These are phyloP conservation scores for Tadarida brasiliensis DNA, from an alignment of 2,797 vertebrate genomes.

Conservation along the genomic window DNA sequence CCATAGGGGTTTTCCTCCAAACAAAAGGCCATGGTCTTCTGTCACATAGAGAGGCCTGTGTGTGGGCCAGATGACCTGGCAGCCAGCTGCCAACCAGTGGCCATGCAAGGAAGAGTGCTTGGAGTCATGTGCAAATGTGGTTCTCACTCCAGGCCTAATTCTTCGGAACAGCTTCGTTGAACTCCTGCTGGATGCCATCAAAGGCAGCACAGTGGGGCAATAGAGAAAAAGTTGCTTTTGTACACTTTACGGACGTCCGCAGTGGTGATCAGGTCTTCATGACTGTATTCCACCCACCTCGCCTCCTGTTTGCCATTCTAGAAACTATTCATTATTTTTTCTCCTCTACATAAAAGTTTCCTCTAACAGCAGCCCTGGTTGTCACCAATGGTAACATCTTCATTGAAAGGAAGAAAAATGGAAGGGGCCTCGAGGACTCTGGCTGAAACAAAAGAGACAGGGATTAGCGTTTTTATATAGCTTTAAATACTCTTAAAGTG, in stretches of 20 bases:
- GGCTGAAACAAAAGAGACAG: background rate
- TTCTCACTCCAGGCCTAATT: background rate
- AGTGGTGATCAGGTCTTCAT: background rate
- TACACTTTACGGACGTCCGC: background rate
- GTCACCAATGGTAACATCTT: background rate
- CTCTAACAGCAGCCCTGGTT: background rate
- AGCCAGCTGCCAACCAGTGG: background rate
- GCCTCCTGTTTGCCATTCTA: background rate
- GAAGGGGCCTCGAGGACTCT: background rate
- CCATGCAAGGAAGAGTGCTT: accelerated
- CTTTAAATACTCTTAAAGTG: background rate
- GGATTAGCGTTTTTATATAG: background rate
- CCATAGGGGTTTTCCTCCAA: background rate
- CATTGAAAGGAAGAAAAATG: background rate
- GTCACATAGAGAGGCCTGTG: background rate
- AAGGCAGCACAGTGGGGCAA: background rate
- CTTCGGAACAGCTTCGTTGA: background rate
- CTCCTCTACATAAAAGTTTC: background rate
- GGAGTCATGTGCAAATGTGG: accelerated
- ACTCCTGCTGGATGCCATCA: background rate
- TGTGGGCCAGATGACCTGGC: background rate
- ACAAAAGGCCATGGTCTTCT: background rate
- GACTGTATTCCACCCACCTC: background rate
- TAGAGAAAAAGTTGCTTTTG: background rate
- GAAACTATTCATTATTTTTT: background rate